phyloP scores from a whole-genome alignment of 2,888 invertebrate species.

The Alviniconcha strummeri region DNA sequence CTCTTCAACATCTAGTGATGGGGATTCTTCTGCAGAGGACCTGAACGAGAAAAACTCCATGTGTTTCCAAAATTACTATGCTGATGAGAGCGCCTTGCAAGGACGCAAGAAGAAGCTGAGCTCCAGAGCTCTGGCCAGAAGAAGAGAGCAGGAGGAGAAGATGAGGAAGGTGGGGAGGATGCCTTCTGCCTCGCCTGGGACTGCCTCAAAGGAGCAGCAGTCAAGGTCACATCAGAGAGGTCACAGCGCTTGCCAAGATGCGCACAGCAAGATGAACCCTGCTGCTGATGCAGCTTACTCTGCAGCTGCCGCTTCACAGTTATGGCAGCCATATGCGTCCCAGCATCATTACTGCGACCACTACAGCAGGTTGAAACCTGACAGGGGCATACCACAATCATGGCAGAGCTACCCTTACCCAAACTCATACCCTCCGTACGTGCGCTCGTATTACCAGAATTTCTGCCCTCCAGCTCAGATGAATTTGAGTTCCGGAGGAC shows the following conservation, averaged over 20 bases:
- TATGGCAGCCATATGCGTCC: no score
- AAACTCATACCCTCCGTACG: no score
- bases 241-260: not conserved
- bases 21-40: not conserved
- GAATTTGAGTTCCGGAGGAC: no score
- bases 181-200: not conserved
- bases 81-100: not conserved
- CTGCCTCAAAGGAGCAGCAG: no score
- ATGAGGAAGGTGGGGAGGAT: not conserved
- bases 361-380: no score
- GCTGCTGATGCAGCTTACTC: not conserved
- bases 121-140: not conserved
- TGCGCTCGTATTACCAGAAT: no score
- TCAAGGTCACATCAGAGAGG: not conserved
- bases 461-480: no score
- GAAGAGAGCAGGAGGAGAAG: not conserved
- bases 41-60: not conserved
- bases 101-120: not conserved
- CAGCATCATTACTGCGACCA: no score
- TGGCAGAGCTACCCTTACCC: no score
- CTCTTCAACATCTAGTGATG: not conserved
- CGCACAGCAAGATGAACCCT: not conserved
- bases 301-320: not conserved
- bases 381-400: no score
- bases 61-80: constrained; percentile 20